These are phyloP conservation scores for Nipponacmea schrenckii DNA, from an alignment of 2,888 invertebrate species.

Conservation along the genomic window DNA sequence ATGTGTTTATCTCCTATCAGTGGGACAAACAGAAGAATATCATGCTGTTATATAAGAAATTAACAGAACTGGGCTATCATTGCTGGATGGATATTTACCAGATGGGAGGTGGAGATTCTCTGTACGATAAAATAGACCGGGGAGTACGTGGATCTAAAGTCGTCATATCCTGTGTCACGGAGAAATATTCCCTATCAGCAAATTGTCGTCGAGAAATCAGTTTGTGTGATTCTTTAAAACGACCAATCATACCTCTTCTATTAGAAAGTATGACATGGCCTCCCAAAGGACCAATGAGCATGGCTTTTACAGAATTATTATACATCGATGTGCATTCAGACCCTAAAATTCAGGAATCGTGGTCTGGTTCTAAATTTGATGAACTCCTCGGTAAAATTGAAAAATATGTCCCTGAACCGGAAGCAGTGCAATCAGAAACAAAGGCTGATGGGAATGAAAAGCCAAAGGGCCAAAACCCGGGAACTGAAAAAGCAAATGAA, in stretches of 20 bases:
- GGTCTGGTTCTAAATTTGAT: conserved; percentile 49
- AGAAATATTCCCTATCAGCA: conserved; percentile 61
- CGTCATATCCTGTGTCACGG: conserved; percentile 60
- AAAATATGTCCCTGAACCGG: conserved; percentile 22
- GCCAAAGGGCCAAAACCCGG: neutral
- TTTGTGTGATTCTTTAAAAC: conserved; percentile 61
- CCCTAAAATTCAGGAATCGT: conserved; percentile 37
- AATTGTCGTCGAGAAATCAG: conserved; percentile 64
- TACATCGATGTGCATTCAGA: conserved; percentile 56
- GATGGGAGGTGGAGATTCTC: conserved; percentile 66
- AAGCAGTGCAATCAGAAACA: neutral
- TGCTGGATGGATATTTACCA: conserved; percentile 66
- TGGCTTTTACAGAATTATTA: conserved; percentile 59
- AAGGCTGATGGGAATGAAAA: neutral
- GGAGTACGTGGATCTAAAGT: conserved; percentile 57
- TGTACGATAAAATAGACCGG: conserved; percentile 64
- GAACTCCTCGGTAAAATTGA: conserved; percentile 43
- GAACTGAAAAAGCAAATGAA: neutral
- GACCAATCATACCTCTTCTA: conserved; percentile 61
- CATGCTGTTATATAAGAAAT: conserved; percentile 49
- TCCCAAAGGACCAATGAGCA: conserved; percentile 63
- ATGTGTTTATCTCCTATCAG: conserved; percentile 64
- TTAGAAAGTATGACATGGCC: conserved; percentile 62
- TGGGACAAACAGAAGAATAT: conserved; percentile 64
- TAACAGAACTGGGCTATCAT: conserved; percentile 50